Base-by-base conservation (phyloP, 2,888 invertebrate species). In the Ormyrus rosae region DNA sequence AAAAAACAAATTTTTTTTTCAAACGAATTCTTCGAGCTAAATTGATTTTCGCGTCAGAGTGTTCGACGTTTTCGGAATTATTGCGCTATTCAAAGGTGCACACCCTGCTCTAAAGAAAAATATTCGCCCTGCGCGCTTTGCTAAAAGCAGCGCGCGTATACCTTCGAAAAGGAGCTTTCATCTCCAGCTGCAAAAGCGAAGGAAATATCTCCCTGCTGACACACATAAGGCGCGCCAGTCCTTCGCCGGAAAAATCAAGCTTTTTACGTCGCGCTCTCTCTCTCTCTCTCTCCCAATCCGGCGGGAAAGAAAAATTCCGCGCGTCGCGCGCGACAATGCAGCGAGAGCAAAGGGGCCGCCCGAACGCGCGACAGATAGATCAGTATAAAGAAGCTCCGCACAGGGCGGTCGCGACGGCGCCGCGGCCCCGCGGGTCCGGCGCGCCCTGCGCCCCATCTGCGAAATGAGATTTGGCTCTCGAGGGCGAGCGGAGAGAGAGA, bases 401-500 rank as follows among this genome's bases (percentile, higher is more conserved):
- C 34, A 34, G 34, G 34, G 34, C 34, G 34, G 34, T 34, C 34
- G 34, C 34, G 46, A 55, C 19, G 46, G 51, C 46, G 8, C 5
- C 34, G 8, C 34, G 63, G 51, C 55, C 60, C 71, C 69, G 34
- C 45, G 69, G 70, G 45, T 48, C 50, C 51, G n/a, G 8, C n/a
- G 5, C 50, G 61, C 48, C 67, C 74, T 67, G 2, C 50, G 67
- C 48, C 67, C 74, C 70, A 78, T 81, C 81, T 74, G 45, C 74
- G 50, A 71, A 77, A 78, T 74, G 81, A 61, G 70, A 81, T 81
- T 78, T 65, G 51, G 53, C 69, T 61, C 68, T 67, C 48, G 50
- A 11, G 63, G 64, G 63, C 61, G 53, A 5, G 65, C 46, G 5
- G 58, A 34, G 34, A 34, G 34, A 34, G 34, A 34, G 34, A 34